Base-by-base conservation (phyloP, 2,888 invertebrate species). In the Nemotelus nigrinus region DNA sequence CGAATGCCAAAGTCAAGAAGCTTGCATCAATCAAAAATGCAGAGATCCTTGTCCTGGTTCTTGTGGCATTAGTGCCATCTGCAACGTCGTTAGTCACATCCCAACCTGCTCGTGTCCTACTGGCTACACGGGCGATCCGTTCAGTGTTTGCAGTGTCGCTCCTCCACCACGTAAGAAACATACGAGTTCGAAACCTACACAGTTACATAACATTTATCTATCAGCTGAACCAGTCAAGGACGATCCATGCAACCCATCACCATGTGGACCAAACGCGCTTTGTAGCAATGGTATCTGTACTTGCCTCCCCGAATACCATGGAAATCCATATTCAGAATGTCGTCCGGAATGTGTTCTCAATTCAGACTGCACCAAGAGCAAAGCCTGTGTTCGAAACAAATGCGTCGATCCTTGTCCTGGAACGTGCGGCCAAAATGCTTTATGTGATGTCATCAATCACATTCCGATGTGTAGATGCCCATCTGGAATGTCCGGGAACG, bases 11-110 rank as follows among this genome's bases (percentile, higher is more conserved):
- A 89, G 89, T 68, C 89, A 92, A 83, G 90, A 90, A 83, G 92
- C 93, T 44, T 94, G 95, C 84, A 91, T 92, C 41, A 92, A 92
- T 83, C 91, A 92, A 82, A 92, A 92, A 86, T 94, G 94, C 84
- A 88, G 88, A 79, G 93, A 94, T 85, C 93, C 94, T 85, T 87
- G 87, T 60, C 89, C 89, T 0, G 92, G 92, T 76, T 90, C 91
- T 0, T 92, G 92, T 83, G 92, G 92, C 8, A 82, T 89, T 4
- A 88, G 87, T 77, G 91, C 93, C 2, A 86, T 88, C 45, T 94
- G 93, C 81, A 88, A 87, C 79, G 92, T 93, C 1, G 88, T 91
- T 2, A 91, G 91, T 82, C 93, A 94, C 81, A 90, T 89, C n/a
- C 92, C 93, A 6, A 90, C 90, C 68, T 94, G 93, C 82, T 88